These are phyloP conservation scores for Nomada ferruginata DNA, from an alignment of 2,888 invertebrate genomes.

Conservation along the genomic window DNA sequence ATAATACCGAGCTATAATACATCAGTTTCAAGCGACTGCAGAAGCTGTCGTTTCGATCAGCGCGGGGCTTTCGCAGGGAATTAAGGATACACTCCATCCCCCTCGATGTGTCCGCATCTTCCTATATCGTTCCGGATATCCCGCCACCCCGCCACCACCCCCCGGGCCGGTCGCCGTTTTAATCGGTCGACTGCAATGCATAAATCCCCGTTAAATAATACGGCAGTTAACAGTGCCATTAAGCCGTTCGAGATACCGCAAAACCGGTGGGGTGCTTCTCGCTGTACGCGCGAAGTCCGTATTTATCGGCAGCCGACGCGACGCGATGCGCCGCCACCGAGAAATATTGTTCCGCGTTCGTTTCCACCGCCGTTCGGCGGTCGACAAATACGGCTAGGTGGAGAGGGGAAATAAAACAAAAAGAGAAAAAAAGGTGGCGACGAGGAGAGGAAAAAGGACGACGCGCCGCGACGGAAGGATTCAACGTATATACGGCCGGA, in stretches of 20 bases:
- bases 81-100: constrained; percentile 64
- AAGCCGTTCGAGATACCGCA: constrained; percentile 78
- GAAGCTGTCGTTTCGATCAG: constrained; percentile 13
- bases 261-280: constrained; percentile 68
- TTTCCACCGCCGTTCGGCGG: constrained; percentile 51
- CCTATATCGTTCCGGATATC: constrained; percentile 41
- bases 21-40: neutral
- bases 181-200: constrained; percentile 77
- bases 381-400: constrained; percentile 39
- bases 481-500: constrained; percentile 1
- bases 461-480: neutral
- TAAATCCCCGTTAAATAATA: constrained; percentile 80
- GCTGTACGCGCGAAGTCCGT: constrained; percentile 71
- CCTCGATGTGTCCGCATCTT: constrained; percentile 25
- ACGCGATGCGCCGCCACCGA: constrained; percentile 44
- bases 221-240: constrained; percentile 79
- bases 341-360: constrained; percentile 70
- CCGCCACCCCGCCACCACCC: constrained; percentile 28
- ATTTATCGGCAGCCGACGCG: constrained; percentile 74
- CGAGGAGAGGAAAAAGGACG: constrained; percentile 1
- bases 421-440: neutral
- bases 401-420: neutral
- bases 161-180: constrained; percentile 66
- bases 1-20: neutral
- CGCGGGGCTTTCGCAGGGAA: constrained; percentile 64